Evolutionary conservation across 2,113 vertebrate species (phyloP).

Genomic region (Vidua chalybeata): DNA sequence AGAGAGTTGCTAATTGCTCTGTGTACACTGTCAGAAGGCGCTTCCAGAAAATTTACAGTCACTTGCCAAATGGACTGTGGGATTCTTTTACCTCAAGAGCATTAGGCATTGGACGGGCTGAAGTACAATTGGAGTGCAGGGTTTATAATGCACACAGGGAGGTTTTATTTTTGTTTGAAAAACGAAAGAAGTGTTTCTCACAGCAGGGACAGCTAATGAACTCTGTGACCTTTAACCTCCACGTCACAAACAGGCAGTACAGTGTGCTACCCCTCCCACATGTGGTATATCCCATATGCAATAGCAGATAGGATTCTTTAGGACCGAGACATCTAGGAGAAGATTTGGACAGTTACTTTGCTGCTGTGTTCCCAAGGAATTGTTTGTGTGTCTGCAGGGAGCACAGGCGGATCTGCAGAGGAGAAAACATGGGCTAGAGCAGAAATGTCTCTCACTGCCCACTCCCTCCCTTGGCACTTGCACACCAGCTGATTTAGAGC

Average conservation of each 20-base stretch:
- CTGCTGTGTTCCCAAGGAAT: background rate
- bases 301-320: background rate
- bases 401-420: background rate
- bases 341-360: background rate
- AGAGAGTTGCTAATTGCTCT: conserved; percentile 16
- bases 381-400: background rate
- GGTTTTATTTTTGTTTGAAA: background rate
- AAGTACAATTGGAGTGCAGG: background rate
- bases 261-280: background rate
- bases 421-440: background rate
- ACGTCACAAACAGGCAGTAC: background rate
- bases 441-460: background rate
- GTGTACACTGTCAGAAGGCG: background rate
- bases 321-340: background rate
- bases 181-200: background rate
- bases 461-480: background rate
- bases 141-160: background rate
- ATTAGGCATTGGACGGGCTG: background rate
- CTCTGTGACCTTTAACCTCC: background rate
- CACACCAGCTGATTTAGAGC: background rate
- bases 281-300: background rate
- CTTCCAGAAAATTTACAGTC: conserved; percentile 1
- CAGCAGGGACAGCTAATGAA: background rate
- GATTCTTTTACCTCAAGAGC: background rate
- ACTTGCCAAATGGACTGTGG: conserved; percentile 34